Percentiles rank a stretch among this genome's conserved stretches.
These are phyloP conservation scores for Odontophorus gujanensis DNA, from an alignment of 2,113 vertebrate genomes.

Conservation along the genomic window DNA sequence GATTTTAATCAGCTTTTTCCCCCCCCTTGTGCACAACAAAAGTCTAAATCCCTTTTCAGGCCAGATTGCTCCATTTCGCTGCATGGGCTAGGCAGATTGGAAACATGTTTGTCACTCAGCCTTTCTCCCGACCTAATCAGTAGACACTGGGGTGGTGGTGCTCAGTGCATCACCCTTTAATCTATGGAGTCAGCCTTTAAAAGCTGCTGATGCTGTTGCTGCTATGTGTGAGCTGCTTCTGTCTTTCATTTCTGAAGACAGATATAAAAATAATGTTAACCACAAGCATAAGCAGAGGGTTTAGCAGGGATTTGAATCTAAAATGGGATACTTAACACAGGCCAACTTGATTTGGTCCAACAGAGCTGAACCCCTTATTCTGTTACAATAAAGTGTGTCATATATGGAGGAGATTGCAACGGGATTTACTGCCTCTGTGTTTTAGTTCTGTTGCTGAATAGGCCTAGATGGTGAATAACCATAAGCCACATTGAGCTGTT, in stretches of 20 bases:
- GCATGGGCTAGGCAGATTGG: slow-evolving; percentile 80
- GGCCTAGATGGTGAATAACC: slow-evolving; percentile 28
- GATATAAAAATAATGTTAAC: slow-evolving; percentile 78
- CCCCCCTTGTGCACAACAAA: slow-evolving; percentile 77
- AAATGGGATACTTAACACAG: slow-evolving; percentile 75
- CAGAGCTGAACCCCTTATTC: slow-evolving; percentile 78
- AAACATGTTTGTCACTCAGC: slow-evolving; percentile 82
- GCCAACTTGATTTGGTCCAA: slow-evolving; percentile 77
- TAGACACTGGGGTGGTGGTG: slow-evolving; percentile 72
- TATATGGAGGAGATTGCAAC: slow-evolving; percentile 53
- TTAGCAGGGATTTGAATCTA: slow-evolving; percentile 81
- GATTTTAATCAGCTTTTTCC: slow-evolving; percentile 79
- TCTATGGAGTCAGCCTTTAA: slow-evolving; percentile 73
- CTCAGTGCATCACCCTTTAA: slow-evolving; percentile 73
- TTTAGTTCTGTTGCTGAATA: slow-evolving; percentile 57
- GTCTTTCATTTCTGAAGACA: slow-evolving; percentile 79
- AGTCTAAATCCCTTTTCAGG: slow-evolving; percentile 83
- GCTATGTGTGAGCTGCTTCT: slow-evolving; percentile 56
- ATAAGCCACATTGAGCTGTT: neutral
- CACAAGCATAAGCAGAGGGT: slow-evolving; percentile 69
- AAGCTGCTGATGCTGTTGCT: slow-evolving; percentile 63
- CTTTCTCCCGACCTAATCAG: slow-evolving; percentile 79
- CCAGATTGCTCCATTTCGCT: slow-evolving; percentile 82
- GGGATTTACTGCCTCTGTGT: slow-evolving; percentile 70
- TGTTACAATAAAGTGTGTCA: slow-evolving; percentile 71